Conservation (phyloP, 2,113 vertebrate genomes). For the Opisthocomus hoazin region DNA sequence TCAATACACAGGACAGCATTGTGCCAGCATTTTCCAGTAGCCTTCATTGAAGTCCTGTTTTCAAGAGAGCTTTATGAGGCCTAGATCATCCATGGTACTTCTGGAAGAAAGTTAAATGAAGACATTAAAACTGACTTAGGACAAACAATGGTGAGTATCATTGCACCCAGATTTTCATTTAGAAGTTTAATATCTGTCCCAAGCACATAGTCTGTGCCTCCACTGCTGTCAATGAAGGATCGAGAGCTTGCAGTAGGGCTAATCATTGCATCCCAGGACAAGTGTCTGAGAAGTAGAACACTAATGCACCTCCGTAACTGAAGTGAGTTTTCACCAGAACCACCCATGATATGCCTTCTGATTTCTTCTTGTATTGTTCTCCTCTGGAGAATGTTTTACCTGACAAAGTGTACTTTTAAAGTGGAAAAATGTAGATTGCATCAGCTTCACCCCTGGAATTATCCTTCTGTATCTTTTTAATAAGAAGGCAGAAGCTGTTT, state of each 20-base stretch:
- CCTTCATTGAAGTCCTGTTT: background rate
- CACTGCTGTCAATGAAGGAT: background rate
- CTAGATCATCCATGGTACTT: background rate
- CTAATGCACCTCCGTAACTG: background rate
- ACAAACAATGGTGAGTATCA: background rate
- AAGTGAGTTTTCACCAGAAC: background rate
- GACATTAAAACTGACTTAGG: background rate
- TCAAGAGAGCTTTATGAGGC: background rate
- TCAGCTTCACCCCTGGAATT: background rate
- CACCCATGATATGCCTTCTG: background rate
- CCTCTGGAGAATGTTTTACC: background rate
- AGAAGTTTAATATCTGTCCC: background rate
- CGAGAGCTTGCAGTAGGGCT: background rate
- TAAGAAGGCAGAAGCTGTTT: background rate
- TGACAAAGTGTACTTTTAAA: background rate
- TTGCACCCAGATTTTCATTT: background rate
- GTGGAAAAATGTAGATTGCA: background rate
- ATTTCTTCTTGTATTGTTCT: background rate
- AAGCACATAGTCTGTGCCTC: background rate
- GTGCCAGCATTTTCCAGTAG: background rate
- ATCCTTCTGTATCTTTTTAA: background rate
- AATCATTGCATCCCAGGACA: background rate
- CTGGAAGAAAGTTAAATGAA: background rate
- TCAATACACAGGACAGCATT: background rate
- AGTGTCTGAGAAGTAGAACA: background rate